Conservation (phyloP, 1,140 invertebrate genomes). For the Bombus confusus region DNA sequence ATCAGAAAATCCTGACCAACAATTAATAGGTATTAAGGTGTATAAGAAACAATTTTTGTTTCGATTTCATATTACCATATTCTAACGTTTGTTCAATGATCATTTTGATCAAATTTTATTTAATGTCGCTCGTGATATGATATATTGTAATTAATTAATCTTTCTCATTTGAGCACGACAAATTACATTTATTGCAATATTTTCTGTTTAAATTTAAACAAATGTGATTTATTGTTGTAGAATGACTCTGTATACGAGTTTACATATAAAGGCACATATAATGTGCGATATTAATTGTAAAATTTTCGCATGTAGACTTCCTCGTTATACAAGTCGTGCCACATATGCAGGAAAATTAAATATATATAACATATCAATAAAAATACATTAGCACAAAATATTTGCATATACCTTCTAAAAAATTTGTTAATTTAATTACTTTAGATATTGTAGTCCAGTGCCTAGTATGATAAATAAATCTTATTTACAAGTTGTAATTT, state of each 20-base stretch:
- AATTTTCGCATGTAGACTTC: not conserved
- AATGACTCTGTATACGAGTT: not conserved
- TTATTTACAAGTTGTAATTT: slow-evolving; percentile 34
- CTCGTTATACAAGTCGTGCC: not conserved
- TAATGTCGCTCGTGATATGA: not conserved
- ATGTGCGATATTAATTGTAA: not conserved
- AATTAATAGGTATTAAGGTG: not conserved
- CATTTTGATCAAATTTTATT: slow-evolving; percentile 8
- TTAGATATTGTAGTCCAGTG: slow-evolving; percentile 52
- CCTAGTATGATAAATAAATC: slow-evolving; percentile 44
- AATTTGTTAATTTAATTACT: slow-evolving; percentile 3
- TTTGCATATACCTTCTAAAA: not conserved
- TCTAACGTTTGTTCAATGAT: not conserved
- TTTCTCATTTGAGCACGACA: not conserved
- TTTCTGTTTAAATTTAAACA: not conserved
- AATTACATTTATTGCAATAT: slow-evolving; percentile 4
- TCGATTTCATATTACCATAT: not conserved
- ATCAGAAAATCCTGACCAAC: not conserved
- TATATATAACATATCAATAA: not conserved
- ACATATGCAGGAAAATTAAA: not conserved
- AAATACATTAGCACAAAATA: slow-evolving; percentile 3
- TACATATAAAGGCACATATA: not conserved
- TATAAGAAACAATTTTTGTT: not conserved
- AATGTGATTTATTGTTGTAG: not conserved
- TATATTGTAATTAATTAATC: not conserved